A percentile compares a stretch with the other conserved stretches of the same genome.
These are phyloP conservation scores for Melinaea menophilus DNA, from an alignment of 2,888 invertebrate species.

Conservation along the genomic window DNA sequence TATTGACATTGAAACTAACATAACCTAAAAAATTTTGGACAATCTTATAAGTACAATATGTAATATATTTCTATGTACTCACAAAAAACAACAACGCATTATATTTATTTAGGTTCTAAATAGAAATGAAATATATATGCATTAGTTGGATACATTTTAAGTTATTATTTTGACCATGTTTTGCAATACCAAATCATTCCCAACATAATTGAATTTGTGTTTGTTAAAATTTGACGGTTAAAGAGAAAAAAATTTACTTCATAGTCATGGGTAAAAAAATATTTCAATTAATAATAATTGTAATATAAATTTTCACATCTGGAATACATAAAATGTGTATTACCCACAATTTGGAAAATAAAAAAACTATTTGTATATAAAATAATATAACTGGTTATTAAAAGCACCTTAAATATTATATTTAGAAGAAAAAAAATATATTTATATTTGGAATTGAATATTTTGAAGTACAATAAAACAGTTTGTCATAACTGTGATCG, in stretches of 20 bases:
- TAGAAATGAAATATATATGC: not conserved
- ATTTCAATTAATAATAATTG: too few relatives aligned
- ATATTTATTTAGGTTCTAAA: not conserved
- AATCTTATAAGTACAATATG: not conserved
- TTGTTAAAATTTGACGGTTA: too few relatives aligned
- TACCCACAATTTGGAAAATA: not conserved
- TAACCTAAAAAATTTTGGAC: not conserved
- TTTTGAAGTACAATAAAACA: not conserved
- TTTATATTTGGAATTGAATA: constrained; percentile 1
- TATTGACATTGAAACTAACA: too few relatives aligned
- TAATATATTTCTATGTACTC: not conserved
- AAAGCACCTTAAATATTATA: not conserved
- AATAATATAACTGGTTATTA: not conserved
- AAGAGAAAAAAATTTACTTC: too few relatives aligned
- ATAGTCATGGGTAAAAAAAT: too few relatives aligned
- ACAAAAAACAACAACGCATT: not conserved
- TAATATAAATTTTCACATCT: too few relatives aligned
- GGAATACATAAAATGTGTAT: too few relatives aligned
- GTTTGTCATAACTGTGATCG: not conserved
- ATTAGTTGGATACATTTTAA: not conserved
- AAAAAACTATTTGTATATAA: not conserved
- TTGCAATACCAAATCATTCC: not conserved
- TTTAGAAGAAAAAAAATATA: not conserved
- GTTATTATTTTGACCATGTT: not conserved
- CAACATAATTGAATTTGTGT: not conserved